Conservation (phyloP, 2,797 vertebrate genomes). For the Micropoecilia bifurca region DNA sequence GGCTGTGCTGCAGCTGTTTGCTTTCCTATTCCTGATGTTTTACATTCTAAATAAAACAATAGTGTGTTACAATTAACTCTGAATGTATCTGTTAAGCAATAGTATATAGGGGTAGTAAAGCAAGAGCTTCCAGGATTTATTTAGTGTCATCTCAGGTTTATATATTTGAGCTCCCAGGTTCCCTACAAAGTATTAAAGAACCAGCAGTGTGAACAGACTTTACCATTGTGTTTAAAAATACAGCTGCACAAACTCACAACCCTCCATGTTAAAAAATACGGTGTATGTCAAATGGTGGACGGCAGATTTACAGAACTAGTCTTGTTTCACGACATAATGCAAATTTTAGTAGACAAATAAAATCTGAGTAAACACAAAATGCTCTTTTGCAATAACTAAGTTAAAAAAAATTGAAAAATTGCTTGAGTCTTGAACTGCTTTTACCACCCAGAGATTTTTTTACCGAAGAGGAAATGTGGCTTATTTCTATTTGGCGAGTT, state of each 20-base stretch:
- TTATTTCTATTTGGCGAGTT: no score
- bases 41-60: neutral
- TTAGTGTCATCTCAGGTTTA: neutral
- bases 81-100: neutral
- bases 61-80: neutral
- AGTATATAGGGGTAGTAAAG: neutral
- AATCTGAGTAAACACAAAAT: neutral
- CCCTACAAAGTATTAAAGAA: neutral
- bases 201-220: neutral
- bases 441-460: no score
- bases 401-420: neutral
- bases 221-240: neutral
- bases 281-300: neutral
- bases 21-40: neutral
- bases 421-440: neutral
- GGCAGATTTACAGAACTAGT: neutral
- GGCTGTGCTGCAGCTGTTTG: slow-evolving; percentile 4
- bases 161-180: neutral
- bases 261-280: neutral
- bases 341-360: neutral
- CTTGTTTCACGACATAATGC: neutral
- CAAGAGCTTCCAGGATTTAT: neutral
- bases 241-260: neutral
- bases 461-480: no score
- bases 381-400: neutral